Evolutionary conservation across 2,888 invertebrate genomes (phyloP), one percentile per base, ranked within the genome.

Genomic region (Prosopocoilus inquinatus): DNA sequence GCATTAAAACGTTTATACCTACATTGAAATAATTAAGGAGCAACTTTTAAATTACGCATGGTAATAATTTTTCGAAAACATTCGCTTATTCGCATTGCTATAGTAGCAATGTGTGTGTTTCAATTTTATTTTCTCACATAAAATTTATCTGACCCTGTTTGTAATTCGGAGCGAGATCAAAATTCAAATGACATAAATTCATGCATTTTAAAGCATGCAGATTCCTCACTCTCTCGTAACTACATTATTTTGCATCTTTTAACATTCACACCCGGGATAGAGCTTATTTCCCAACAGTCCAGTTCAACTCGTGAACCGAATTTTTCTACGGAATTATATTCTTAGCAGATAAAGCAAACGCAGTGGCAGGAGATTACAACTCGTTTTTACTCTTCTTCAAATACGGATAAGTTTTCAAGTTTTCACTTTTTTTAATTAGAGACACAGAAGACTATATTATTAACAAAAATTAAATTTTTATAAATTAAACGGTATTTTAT

Each of bases 131-230:
- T 45, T 41, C 45, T 46, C 51, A 46, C 51, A 45, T 51, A 51
- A 51, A 51, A 46, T 51, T 45, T 45, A 51, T 51, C 45, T 51
- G 45, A 38, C 46, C 46, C 51, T 51, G 53, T 53, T 53, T 44
- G 47, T 15, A 53, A 33, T 20, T 13, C 34, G 53, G 47, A 38
- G 47, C 41, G 16, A 55, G 57, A 61, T 60, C 60, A 57, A 58
- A 62, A 62, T 62, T 62, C 59, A 60, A 62, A 62, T 61, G 56
- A 70, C 64, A 67, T 73, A 73, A 74, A 74, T 73, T 75, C 75
- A 75, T 76, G 73, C 72, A 75, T 74, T 73, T 68, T 70, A 73
- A 73, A 73, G 70, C 69, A 72, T 72, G 73, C 72, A 72, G 74
- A 74, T 74, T 75, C 71, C 68, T 67, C 68, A 67, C 69, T 72